phyloP scores from a whole-genome alignment of 1,140 invertebrate species.

The Leptinotarsa lineolata region DNA sequence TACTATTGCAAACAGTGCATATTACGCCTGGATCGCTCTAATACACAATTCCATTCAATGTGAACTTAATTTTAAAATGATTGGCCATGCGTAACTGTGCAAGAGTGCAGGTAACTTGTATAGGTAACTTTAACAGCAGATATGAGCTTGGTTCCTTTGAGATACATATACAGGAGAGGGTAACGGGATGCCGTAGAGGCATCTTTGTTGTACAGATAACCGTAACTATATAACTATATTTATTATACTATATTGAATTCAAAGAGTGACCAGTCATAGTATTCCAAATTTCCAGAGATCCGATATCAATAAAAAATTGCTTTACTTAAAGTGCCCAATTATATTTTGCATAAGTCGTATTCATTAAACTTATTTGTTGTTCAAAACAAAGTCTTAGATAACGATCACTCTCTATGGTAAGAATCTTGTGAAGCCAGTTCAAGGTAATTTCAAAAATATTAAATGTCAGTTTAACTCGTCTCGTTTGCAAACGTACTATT shows the following conservation, averaged over 20 bases:
- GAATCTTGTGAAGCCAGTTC: too few relatives aligned
- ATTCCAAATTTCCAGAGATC: background rate
- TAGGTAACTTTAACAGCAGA: conserved; percentile 10
- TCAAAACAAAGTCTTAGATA: too few relatives aligned
- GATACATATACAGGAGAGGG: background rate
- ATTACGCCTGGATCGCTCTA: too few relatives aligned
- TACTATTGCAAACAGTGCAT: too few relatives aligned
- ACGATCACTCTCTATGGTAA: too few relatives aligned
- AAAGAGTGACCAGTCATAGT: background rate
- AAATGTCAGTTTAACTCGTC: background rate
- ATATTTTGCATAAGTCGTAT: too few relatives aligned
- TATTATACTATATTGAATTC: background rate
- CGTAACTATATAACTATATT: background rate
- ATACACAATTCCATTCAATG: too few relatives aligned
- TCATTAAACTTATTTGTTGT: too few relatives aligned
- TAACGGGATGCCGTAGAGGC: conserved; percentile 4
- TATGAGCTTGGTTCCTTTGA: conserved; percentile 9
- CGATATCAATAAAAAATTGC: conserved; percentile 9
- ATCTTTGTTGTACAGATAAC: background rate
- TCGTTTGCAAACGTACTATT: conserved; percentile 1
- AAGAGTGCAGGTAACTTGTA: too few relatives aligned
- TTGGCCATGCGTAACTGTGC: too few relatives aligned
- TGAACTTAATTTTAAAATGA: too few relatives aligned
- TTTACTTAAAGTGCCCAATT: conserved; percentile 8
- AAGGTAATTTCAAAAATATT: conserved; percentile 6